Base-by-base conservation (phyloP, 2,113 vertebrate species). In the Neogobius melanostomus region DNA sequence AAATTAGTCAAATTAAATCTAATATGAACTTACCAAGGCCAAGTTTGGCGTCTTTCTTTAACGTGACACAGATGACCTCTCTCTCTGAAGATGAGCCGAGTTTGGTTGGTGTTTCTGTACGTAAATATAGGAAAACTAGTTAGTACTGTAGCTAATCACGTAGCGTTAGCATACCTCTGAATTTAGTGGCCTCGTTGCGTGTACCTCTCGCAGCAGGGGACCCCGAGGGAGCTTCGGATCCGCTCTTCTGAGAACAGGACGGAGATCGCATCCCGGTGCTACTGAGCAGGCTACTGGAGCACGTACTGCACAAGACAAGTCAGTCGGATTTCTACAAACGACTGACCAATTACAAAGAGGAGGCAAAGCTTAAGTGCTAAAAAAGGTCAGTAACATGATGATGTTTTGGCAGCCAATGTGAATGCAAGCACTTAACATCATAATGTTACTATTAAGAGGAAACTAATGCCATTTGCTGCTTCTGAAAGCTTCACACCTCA, bases 31-130 rank as follows among this genome's bases (percentile, higher is more conserved):
- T 87, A 97, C 96, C 95, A 44, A 97, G 93, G 64, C 95, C 95
- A 36, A 92, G 76, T 70, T 89, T 93, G 3, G 93, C 78, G 46
- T 97, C 95, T 62, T 94, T 94, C 87, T 85, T 95, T 64, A 98
- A 76, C 0, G 89, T 85, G 75, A 96, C 91, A 50, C 88, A 92
- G 21, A 96, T 69, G 0, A 95, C 94, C 84, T 97, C 95, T 89
- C 88, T 89, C 66, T 94, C 92, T 52, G 88, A 77, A 0, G 80
- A 45, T 1, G 71, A 28, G 1, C 78, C 45, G 4, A 70, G 59
- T 59, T 78, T 87, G 42, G 82, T 56, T 14, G 77, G 75, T 2
- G 81, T 90, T 43, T 86, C 91, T 91, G 77, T 56, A 77, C 6
- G 51, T 10, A 44, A 61, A 61, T n/a, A 61, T 61, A 56, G 53